These are phyloP conservation scores for Rhabdornis inornatus DNA, from an alignment of 2,113 vertebrate genomes.

Conservation along the genomic window DNA sequence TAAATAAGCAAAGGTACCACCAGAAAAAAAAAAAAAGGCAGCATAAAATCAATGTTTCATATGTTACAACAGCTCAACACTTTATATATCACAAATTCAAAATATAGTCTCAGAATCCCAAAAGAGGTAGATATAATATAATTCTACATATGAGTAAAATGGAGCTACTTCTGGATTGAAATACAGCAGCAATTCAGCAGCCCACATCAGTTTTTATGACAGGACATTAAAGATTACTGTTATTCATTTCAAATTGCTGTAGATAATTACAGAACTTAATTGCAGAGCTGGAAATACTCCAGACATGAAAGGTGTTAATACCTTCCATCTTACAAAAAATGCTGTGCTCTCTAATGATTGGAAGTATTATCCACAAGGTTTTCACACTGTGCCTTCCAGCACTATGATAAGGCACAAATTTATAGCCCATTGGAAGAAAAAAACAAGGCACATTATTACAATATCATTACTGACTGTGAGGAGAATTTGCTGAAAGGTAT, in stretches of 20 bases:
- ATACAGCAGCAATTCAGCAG: not conserved
- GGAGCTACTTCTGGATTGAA: not conserved
- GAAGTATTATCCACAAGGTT: not conserved
- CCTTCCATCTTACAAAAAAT: not conserved
- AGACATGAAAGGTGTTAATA: slow-evolving; percentile 22
- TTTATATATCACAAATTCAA: not conserved
- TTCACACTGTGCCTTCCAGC: not conserved
- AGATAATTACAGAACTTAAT: slow-evolving; percentile 50
- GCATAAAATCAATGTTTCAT: not conserved
- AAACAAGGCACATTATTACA: not conserved
- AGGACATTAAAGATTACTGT: slow-evolving; percentile 26
- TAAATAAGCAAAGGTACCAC: not conserved
- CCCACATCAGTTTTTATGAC: slow-evolving; percentile 17
- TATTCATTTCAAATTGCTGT: slow-evolving; percentile 42
- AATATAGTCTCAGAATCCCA: not conserved
- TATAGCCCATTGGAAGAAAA: not conserved
- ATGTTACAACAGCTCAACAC: not conserved
- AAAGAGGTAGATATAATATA: not conserved
- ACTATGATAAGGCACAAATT: not conserved
- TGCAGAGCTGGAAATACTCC: slow-evolving; percentile 41
- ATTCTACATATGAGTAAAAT: not conserved
- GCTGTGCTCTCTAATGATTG: not conserved
- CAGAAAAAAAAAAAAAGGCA: not conserved
- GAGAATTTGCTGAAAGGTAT: not conserved
- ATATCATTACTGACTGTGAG: not conserved